Conservation (phyloP, 2,113 vertebrate species). For the Microcebus murinus region DNA sequence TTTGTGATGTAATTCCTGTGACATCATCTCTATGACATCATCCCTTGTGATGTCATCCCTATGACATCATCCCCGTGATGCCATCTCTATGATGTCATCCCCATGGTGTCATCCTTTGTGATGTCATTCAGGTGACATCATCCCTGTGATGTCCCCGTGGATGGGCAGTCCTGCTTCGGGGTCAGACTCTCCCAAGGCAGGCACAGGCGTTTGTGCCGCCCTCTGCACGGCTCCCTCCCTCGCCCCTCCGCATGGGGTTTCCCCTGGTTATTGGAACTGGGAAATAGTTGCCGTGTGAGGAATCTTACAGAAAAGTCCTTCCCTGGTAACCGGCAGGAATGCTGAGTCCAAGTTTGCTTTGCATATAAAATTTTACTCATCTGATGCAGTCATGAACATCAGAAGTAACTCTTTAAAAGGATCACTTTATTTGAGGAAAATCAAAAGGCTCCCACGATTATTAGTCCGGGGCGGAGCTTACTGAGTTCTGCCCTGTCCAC, state of each 20-base stretch:
- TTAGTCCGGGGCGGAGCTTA: neutral
- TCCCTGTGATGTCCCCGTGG: neutral
- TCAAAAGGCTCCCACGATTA: no score
- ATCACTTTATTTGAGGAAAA: neutral
- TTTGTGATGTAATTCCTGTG: no score
- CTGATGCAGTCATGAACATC: neutral
- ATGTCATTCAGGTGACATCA: no score
- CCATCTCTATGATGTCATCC: no score
- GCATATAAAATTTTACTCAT: neutral
- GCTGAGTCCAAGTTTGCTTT: neutral
- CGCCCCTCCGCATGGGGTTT: fast-evolving
- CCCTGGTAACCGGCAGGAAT: neutral
- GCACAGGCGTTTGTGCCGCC: no score
- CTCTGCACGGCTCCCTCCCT: neutral
- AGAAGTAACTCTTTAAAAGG: neutral
- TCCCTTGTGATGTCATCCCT: neutral
- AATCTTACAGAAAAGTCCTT: neutral
- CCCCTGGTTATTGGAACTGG: neutral
- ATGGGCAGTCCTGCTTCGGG: neutral
- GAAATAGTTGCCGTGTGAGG: neutral
- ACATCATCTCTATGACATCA: no score
- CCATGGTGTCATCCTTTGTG: no score
- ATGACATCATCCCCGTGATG: neutral
- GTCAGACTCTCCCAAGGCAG: neutral
- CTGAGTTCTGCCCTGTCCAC: neutral